These are phyloP conservation scores for Diabrotica balteata DNA, from an alignment of 2,888 invertebrate species.

Conservation along the genomic window DNA sequence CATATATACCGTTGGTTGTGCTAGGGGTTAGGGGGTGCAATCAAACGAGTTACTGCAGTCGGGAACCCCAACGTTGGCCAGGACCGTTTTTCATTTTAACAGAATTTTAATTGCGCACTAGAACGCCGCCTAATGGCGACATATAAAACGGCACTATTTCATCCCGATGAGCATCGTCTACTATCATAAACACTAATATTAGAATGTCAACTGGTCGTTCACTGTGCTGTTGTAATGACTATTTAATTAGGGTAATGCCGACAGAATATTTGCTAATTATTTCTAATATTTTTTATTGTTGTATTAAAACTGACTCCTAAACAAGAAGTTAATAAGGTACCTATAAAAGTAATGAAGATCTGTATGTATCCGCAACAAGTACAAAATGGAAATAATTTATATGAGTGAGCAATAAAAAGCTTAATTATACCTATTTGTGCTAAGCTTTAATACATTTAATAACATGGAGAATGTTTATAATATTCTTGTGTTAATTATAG, in stretches of 20 bases:
- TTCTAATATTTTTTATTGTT: too few species aligned
- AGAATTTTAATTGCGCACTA: constrained; percentile 49
- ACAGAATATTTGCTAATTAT: neutral
- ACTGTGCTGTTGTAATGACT: constrained; percentile 25
- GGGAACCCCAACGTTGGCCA: constrained; percentile 16
- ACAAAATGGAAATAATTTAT: too few species aligned
- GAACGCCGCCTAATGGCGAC: constrained; percentile 45
- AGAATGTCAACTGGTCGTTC: constrained; percentile 36
- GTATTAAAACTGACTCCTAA: too few species aligned
- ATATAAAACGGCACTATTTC: constrained; percentile 45
- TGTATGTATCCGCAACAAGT: too few species aligned
- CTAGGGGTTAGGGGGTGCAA: constrained; percentile 6
- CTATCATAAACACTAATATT: constrained; percentile 43
- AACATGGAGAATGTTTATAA: too few species aligned
- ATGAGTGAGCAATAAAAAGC: too few species aligned
- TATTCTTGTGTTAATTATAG: too few species aligned
- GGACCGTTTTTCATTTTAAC: constrained; percentile 49
- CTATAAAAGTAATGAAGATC: too few species aligned
- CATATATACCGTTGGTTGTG: too few species aligned
- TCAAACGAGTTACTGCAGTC: constrained; percentile 37
- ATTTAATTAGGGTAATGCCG: constrained; percentile 32
- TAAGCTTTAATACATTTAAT: too few species aligned
- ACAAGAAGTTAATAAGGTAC: too few species aligned
- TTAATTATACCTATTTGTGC: too few species aligned
- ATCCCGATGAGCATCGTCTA: constrained; percentile 34